Evolutionary conservation across 1,140 invertebrate genomes (phyloP).

Genomic region (Asbolus verrucosus): DNA sequence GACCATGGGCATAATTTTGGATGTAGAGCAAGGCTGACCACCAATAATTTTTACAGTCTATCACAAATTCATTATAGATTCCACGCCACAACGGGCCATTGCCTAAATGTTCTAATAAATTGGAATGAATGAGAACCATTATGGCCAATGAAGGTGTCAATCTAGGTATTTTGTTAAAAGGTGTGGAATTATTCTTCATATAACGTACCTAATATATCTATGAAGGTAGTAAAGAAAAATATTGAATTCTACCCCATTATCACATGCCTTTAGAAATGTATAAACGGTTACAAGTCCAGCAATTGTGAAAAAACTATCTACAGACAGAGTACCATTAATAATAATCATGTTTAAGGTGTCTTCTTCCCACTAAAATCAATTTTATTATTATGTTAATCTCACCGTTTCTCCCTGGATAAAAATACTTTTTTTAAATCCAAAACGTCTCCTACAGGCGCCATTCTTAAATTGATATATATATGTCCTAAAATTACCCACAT

Average conservation of each 20-base stretch:
- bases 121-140: slow-evolving; percentile 69
- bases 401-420: too few relatives aligned
- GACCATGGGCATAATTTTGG: slow-evolving; percentile 67
- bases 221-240: slow-evolving; percentile 48
- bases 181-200: too few relatives aligned
- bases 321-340: slow-evolving; percentile 64
- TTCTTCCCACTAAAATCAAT: slow-evolving; percentile 1
- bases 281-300: too few relatives aligned
- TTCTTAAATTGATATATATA: background rate
- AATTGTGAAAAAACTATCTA: slow-evolving; percentile 71
- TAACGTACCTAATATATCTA: slow-evolving; percentile 47
- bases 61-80: slow-evolving; percentile 57
- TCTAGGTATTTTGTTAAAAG: too few relatives aligned
- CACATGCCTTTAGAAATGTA: slow-evolving; percentile 66
- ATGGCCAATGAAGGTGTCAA: slow-evolving; percentile 66
- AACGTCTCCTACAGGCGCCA: background rate
- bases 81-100: slow-evolving; percentile 68
- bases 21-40: slow-evolving; percentile 68
- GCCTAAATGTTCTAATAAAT: slow-evolving; percentile 68
- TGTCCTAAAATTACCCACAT: too few relatives aligned
- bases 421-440: background rate
- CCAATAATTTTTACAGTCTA: slow-evolving; percentile 67
- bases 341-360: slow-evolving; percentile 58
- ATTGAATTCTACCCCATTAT: slow-evolving; percentile 58
- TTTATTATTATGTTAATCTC: too few relatives aligned